A percentile compares a stretch with the other conserved stretches of the same genome.
Conservation (phyloP, 2,113 vertebrate genomes). For the Tyrannus savana region DNA sequence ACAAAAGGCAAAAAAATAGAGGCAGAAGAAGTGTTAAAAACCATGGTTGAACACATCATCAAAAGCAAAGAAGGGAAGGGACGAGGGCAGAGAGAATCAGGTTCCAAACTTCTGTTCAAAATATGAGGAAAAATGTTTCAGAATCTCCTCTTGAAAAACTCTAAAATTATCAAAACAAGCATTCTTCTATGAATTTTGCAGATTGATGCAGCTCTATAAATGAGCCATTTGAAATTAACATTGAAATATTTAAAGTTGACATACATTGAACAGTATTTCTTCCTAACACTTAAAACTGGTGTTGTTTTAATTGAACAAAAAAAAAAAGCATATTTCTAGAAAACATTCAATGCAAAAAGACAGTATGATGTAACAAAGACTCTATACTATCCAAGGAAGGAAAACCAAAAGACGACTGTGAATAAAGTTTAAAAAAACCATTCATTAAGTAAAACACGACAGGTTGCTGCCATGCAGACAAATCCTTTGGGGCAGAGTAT, state of each 20-base stretch:
- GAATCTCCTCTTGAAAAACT: neutral
- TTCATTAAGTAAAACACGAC: neutral
- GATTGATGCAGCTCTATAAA: neutral
- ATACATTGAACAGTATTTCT: neutral
- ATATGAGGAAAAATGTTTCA: neutral
- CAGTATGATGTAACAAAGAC: neutral
- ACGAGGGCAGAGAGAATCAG: accelerated
- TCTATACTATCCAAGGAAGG: neutral
- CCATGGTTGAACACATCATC: neutral
- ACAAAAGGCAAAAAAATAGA: neutral
- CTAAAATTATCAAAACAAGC: neutral
- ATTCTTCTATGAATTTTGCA: neutral
- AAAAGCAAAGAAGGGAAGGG: neutral
- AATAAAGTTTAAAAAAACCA: neutral
- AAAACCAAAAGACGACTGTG: neutral
- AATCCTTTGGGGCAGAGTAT: neutral
- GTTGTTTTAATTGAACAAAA: neutral
- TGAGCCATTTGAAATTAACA: neutral
- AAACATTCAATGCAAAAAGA: neutral
- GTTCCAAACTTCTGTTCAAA: neutral
- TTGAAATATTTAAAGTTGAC: neutral
- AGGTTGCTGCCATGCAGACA: neutral
- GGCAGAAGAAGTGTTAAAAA: neutral
- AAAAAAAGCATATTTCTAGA: neutral
- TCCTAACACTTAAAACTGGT: neutral